Base-by-base conservation (phyloP, 2,888 invertebrate species). In the Parnassius glacialis region DNA sequence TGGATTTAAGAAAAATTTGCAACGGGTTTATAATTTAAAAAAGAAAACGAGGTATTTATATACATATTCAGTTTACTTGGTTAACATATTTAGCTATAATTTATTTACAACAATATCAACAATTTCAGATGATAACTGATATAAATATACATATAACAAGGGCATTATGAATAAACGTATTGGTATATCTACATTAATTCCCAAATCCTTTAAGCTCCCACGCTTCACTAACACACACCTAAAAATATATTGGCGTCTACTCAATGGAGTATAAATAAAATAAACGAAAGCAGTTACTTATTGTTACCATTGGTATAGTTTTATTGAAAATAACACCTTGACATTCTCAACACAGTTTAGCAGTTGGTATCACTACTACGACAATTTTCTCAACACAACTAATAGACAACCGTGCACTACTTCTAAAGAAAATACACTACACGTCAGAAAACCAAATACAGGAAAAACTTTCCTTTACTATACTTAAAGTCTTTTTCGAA, bases 61-160 rank as follows among this genome's bases (percentile, higher is more conserved):
- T 34, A 73, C 75, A 75, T 71, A 70, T 71, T 69, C 76, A 68
- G 78, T 80, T 79, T 76, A 75, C 74, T 67, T 74, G 69, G 72
- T 74, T 72, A 70, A 74, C 72, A 71, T 68, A 75, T 78, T 72
- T 80, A 77, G 77, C 79, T 83, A 80, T 80, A 79, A 70, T 77
- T 74, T 87, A 89, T 87, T 84, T 90, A 90, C 88, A 89, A 80
- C 79, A 82, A 83, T 83, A 81, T 83, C 78, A 89, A 88, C 86
- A 84, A 80, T 79, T 72, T 54, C 72, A 77, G 75, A 76, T 67
- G 64, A 66, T 68, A 72, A 73, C 66, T 68, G 70, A 75, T 78
- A 75, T 76, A 79, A 72, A 76, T 73, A 75, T 71, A 70, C 68
- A 74, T 74, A 70, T 66, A 70, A 66, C 68, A 64, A 61, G 61